Evolutionary conservation across 2,113 vertebrate genomes (phyloP).

Genomic region (Lynx canadensis): DNA sequence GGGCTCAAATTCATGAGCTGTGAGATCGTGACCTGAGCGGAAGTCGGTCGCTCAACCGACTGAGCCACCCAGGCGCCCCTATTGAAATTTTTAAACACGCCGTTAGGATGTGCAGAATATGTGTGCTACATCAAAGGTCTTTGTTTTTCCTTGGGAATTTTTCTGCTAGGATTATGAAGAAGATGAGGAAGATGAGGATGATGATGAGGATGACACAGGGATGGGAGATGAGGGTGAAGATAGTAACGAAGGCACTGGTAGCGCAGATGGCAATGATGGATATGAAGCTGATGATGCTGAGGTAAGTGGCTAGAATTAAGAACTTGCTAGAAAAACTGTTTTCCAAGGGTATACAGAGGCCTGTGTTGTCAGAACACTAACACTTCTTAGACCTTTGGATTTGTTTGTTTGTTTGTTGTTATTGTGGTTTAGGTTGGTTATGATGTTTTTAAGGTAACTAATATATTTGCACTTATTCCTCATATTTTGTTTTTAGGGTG

Average conservation of each 20-base stretch:
- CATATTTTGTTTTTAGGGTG: conserved; percentile 86
- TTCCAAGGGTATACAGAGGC: background rate
- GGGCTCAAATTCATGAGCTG: no score
- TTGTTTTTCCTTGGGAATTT: background rate
- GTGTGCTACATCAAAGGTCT: background rate
- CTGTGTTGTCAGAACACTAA: background rate
- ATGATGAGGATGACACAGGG: conserved; percentile 95
- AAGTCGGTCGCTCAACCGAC: no score
- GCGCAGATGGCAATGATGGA: conserved; percentile 93
- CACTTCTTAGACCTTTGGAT: background rate
- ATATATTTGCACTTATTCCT: conserved; percentile 20
- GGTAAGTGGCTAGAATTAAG: conserved; percentile 81
- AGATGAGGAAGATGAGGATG: conserved; percentile 93
- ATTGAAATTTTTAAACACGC: background rate
- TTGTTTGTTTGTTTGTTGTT: background rate
- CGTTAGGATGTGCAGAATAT: background rate
- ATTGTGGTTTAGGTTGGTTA: background rate
- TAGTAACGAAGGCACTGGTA: conserved; percentile 94
- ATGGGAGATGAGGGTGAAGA: conserved; percentile 97
- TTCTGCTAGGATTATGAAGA: conserved; percentile 91
- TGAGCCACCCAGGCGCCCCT: no score
- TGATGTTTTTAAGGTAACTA: conserved; percentile 27
- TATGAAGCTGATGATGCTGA: conserved; percentile 96
- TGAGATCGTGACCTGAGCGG: no score
- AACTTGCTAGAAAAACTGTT: background rate